Evolutionary conservation across 2,797 vertebrate species (phyloP), one percentile per base, ranked within the genome.

Genomic region (Pempheris klunzingeri): DNA sequence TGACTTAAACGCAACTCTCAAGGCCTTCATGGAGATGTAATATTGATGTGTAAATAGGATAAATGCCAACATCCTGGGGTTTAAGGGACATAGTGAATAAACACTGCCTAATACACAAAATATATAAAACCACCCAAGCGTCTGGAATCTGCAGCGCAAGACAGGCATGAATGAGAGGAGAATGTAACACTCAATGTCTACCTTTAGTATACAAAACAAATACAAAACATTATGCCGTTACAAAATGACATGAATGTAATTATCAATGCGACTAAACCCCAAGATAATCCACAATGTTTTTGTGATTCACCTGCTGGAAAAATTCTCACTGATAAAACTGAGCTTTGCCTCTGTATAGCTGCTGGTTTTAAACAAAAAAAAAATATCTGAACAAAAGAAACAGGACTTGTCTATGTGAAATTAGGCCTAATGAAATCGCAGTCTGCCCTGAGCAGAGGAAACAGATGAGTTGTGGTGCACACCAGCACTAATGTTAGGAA

Each of bases 31-130:
- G 94, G 96, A 96, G 96, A 97, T 95, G 96, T 97, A 97, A 98
- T 98, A 97, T 96, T 96, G 95, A 95, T 96, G 96, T 97, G 96
- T 97, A 99, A 99, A 98, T 96, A 97, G 96, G 96, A 96, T 96
- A 97, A 97, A 98, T 97, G 97, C 95, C 96, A 97, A 96, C 96
- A 97, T 96, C 95, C 95, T 94, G 94, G 95, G 95, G 94, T 94
- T 95, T 92, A 90, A 92, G 88, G 94, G 95, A 92, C 73, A 93
- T 92, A 93, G 94, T 94, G 96, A 96, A 97, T 96, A 97, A 95
- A 94, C 87, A 90, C 78, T 72, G 81, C 65, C 87, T 89, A 92
- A 91, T 89, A 91, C 77, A 82, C 52, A 80, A 84, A 89, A 89
- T 82, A 76, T 83, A 88, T 78, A 85, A 90, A 88, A 79, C 71